These are phyloP conservation scores for Pelochelys cantorii DNA, from an alignment of 2,797 vertebrate species.

Conservation along the genomic window DNA sequence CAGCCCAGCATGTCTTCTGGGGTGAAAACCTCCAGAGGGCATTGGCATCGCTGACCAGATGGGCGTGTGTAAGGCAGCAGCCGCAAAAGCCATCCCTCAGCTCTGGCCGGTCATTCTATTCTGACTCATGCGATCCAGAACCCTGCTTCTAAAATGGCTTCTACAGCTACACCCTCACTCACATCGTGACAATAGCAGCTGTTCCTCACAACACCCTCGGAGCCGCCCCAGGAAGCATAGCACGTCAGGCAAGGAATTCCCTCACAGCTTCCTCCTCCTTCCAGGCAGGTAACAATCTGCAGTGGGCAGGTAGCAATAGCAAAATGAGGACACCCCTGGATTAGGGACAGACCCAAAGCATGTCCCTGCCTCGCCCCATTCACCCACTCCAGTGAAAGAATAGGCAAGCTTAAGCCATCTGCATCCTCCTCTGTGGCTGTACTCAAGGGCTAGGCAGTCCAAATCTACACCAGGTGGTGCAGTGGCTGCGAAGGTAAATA, in stretches of 20 bases:
- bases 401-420: background rate
- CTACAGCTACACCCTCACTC: accelerated
- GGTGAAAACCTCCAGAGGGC: no score
- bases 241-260: background rate
- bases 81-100: background rate
- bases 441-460: background rate
- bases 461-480: slow-evolving; percentile 9
- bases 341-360: background rate
- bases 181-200: background rate
- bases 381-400: background rate
- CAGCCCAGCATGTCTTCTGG: background rate
- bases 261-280: background rate
- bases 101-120: background rate
- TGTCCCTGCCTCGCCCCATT: background rate
- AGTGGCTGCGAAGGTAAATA: slow-evolving; percentile 36
- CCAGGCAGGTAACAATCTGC: background rate
- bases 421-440: background rate
- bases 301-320: background rate
- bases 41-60: background rate
- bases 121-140: background rate
- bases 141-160: background rate
- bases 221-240: background rate
- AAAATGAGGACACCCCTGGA: background rate
- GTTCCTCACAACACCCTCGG: background rate
- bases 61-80: background rate